Base-by-base conservation (phyloP, 2,113 vertebrate genomes). In the Cephalopterus ornatus region DNA sequence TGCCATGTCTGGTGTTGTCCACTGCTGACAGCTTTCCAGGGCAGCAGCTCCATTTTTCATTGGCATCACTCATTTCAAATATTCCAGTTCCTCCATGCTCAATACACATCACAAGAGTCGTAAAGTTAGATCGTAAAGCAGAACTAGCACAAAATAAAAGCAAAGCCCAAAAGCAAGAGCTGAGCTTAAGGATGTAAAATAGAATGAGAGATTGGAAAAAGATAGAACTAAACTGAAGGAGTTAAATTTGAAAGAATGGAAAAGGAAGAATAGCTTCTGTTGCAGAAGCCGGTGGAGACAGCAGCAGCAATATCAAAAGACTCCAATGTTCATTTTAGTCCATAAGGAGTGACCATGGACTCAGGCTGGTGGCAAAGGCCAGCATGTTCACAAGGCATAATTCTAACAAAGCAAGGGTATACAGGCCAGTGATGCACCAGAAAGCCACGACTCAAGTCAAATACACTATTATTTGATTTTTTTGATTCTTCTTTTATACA, bases 301-400 rank as follows among this genome's bases (percentile, higher is more conserved):
- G 6, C 14, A 39, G 39, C 19, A 80, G 23, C 37, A 66, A 14
- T 13, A 85, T 8, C 21, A 50, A 4, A 9, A 72, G 28, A 37
- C 15, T 55, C 27, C 27, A 65, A 6, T 49, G 52, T 8, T 72
- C 66, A 28, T 28, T 70, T 74, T 78, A 74, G 23, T 52, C 52
- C 53, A n/a, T 14, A 20, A 30, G 33, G 3, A 82, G 15, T 8
- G 16, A 78, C 24, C 52, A n/a, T 0, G 0, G 42, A n/a, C 47
- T 68, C 27, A 65, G 30, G 58, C n/a, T 52, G 46, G 24, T 41
- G 35, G 50, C 73, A 91, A 82, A 81, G 42, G 50, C 73, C 53
- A 46, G 63, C 11, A 5, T 1, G 7, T 22, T 61, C 76, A 55
- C 35, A 61, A 61, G 44, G 17, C 30, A 46, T 0, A 9, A 37